Base-by-base conservation (phyloP, 2,888 invertebrate species). In the Gymnocheta viridis region DNA sequence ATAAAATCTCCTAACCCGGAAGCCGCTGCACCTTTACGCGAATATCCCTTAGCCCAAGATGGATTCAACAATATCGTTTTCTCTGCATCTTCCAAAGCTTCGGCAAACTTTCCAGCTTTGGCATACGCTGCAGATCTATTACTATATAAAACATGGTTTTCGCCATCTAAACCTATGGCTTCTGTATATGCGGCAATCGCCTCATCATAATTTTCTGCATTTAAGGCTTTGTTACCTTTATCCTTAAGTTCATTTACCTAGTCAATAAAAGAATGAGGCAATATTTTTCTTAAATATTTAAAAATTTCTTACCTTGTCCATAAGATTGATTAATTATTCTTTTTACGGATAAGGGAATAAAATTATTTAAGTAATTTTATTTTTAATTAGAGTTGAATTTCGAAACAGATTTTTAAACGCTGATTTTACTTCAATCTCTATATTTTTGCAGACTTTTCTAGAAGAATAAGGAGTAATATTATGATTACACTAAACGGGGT, bases 91-190 rank as follows among this genome's bases (percentile, higher is more conserved):
- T 94, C 93, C 32, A 98, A 92, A 0, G 98, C 97, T 82, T 95
- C 93, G 2, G 92, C 91, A 89, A 95, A 98, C 85, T 96, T 94
- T 27, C 94, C 95, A 58, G 95, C 94, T 92, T 97, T 98, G 1
- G 97, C 96, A 89, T 96, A 95, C 6, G 98, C 98, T 6, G 98
- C 98, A 0, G 98, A 98, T 74, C 98, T 94, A 92, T 98, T 98
- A 88, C 98, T 98, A 89, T 94, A 98, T 27, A 98, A 93, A 89
- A 98, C 97, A 93, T 98, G 96, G 93, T 98, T 98, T 44, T 93
- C 94, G 0, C 93, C 93, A 90, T 98, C 98, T 82, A 97, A 91
- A 14, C 93, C 92, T 85, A 98, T 97, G 5, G 97, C 98, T 88
- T 96, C 94, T 2, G 96, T 94, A 90, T 98, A 98, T 87, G 92